phyloP scores from a whole-genome alignment of 2,797 vertebrate genomes.

The Pipistrellus kuhlii region DNA sequence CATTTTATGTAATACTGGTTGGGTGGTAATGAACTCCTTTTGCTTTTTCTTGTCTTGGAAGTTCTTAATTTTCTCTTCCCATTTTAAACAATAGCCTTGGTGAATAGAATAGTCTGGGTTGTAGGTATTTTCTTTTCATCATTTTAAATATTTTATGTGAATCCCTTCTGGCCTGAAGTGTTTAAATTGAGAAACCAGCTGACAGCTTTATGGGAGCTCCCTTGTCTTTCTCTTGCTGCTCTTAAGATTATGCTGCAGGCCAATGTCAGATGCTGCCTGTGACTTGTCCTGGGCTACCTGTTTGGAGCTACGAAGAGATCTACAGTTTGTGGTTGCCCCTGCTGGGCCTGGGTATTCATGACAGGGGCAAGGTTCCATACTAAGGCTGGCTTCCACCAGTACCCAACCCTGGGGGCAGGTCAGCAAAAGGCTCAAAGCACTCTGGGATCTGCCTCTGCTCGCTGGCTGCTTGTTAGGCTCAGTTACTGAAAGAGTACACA shows the following conservation, averaged over 20 bases:
- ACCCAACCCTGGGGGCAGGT: not conserved
- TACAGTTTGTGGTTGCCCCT: not conserved
- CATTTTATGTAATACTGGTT: not conserved
- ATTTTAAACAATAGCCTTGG: not conserved
- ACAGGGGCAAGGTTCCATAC: not conserved
- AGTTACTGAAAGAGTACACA: not conserved
- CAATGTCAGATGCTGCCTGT: not conserved
- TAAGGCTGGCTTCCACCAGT: not conserved
- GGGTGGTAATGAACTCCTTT: not conserved
- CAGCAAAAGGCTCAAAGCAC: not conserved
- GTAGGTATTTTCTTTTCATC: not conserved
- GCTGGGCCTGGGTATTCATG: not conserved
- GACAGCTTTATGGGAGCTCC: not conserved
- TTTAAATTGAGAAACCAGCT: not conserved
- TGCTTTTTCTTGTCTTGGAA: not conserved
- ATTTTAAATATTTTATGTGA: not conserved
- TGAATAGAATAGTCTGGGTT: not conserved
- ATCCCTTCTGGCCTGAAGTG: not conserved
- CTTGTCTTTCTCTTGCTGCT: not conserved
- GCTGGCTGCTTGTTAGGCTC: not conserved
- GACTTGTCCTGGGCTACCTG: not conserved
- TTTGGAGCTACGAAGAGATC: not conserved
- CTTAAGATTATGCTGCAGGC: not conserved
- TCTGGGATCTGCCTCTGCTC: not conserved
- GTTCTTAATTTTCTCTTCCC: not conserved